Conservation (phyloP, 1,140 invertebrate genomes). For the Nasonia vitripennis region DNA sequence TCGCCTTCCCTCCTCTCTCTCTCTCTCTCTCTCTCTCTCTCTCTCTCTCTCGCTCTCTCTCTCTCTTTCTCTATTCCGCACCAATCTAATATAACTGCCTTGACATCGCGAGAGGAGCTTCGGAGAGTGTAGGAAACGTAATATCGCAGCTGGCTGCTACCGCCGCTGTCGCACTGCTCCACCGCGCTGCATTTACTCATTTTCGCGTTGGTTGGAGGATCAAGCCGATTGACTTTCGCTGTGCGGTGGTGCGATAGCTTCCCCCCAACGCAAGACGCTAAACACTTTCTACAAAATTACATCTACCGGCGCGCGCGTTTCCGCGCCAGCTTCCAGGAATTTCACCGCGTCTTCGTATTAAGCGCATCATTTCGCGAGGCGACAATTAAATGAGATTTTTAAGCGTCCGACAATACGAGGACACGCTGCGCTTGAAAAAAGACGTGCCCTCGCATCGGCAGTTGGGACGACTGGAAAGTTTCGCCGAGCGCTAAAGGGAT, state of each 20-base stretch:
- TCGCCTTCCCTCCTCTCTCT: slow-evolving; percentile 15
- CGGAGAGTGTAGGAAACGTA: slow-evolving; percentile 36
- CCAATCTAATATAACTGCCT: slow-evolving; percentile 51
- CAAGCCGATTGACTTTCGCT: slow-evolving; percentile 33
- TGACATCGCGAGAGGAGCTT: slow-evolving; percentile 12
- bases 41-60: slow-evolving; percentile 4
- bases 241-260: background rate
- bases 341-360: background rate
- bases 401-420: background rate
- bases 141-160: slow-evolving; percentile 34
- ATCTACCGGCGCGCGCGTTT: background rate
- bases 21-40: slow-evolving; percentile 8
- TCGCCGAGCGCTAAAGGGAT: slow-evolving; percentile 31
- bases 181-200: slow-evolving; percentile 51
- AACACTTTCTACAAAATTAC: slow-evolving; percentile 4
- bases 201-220: slow-evolving; percentile 25
- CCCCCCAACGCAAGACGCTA: background rate
- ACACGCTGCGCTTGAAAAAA: background rate
- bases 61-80: slow-evolving; percentile 25
- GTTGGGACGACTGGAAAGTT: slow-evolving; percentile 25
- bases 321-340: background rate
- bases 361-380: background rate
- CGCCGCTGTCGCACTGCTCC: background rate
- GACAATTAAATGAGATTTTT: background rate
- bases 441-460: background rate